Evolutionary conservation across 2,113 vertebrate genomes (phyloP).

Genomic region (Oplegnathus fasciatus): DNA sequence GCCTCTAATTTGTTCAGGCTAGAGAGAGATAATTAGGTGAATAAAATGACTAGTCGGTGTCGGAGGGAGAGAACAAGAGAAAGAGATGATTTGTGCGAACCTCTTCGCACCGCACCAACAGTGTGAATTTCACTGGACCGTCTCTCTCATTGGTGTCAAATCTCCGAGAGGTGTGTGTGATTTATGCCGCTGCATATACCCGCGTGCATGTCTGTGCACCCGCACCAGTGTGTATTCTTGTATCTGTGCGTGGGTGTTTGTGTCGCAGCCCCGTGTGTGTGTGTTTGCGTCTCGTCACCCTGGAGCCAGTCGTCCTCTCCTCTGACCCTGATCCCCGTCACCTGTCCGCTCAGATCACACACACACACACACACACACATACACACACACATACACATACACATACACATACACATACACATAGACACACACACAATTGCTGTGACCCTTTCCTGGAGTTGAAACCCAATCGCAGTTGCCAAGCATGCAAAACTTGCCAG

Average conservation of each 20-base stretch:
- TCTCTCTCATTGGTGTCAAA: constrained; percentile 54
- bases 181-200: neutral
- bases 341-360: constrained; percentile 79
- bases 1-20: constrained; percentile 30
- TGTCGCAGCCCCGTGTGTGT: constrained; percentile 7
- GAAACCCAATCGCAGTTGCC: constrained; percentile 67
- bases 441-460: constrained; percentile 71
- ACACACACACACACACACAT: constrained; percentile 40
- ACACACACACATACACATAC: constrained; percentile 31
- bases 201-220: neutral
- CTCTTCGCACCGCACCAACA: constrained; percentile 8
- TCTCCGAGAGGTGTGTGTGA: constrained; percentile 43
- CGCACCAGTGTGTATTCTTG: constrained; percentile 31
- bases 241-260: constrained; percentile 8
- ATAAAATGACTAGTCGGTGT: constrained; percentile 20
- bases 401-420: constrained; percentile 41
- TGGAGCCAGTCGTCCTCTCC: constrained; percentile 70
- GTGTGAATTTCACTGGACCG: constrained; percentile 40
- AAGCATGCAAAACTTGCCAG: constrained; percentile 67
- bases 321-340: constrained; percentile 79
- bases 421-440: constrained; percentile 60
- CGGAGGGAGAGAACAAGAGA: neutral
- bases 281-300: constrained; percentile 67
- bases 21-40: constrained; percentile 27
- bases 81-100: constrained; percentile 10